A percentile compares a stretch with the other conserved stretches of the same genome.
phyloP scores from a whole-genome alignment of 2,888 invertebrate species.

The Ichneumoninae sp. region DNA sequence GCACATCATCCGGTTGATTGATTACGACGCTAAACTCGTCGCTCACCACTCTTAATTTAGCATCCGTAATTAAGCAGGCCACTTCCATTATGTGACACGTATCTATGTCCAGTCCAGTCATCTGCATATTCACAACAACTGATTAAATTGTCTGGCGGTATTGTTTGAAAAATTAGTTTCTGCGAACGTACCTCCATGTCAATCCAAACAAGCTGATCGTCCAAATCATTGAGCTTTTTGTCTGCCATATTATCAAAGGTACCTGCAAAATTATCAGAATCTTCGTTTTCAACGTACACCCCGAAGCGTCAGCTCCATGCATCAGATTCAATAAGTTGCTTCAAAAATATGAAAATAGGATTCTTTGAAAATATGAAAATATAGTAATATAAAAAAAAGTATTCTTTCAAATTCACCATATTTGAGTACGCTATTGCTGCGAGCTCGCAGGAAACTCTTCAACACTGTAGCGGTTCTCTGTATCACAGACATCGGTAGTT shows the following conservation, averaged over 20 bases:
- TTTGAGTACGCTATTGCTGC: constrained; percentile 24
- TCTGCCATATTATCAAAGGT: constrained; percentile 1
- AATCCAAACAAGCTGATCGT: constrained; percentile 88
- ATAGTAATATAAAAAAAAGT: background rate
- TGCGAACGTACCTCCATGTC: constrained; percentile 87
- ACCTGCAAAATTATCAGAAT: constrained; percentile 21
- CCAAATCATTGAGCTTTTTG: constrained; percentile 52
- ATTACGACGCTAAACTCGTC: constrained; percentile 92
- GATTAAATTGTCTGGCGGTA: background rate
- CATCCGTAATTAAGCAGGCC: constrained; percentile 95
- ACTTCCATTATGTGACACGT: constrained; percentile 94
- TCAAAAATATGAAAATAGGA: background rate
- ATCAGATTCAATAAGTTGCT: background rate
- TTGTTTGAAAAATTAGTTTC: background rate
- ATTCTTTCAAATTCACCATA: constrained; percentile 53
- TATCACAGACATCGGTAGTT: constrained; percentile 35
- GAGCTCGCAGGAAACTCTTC: constrained; percentile 30
- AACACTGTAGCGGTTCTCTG: constrained; percentile 31
- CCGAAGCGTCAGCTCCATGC: background rate
- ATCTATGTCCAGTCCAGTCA: constrained; percentile 94
- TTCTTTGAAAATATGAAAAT: background rate
- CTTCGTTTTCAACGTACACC: background rate
- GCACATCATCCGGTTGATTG: constrained; percentile 89
- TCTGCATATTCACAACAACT: constrained; percentile 84
- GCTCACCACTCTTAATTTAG: constrained; percentile 90